Evolutionary conservation across 2,797 vertebrate species (phyloP).

Genomic region (Orientallactaga sibirica): DNA sequence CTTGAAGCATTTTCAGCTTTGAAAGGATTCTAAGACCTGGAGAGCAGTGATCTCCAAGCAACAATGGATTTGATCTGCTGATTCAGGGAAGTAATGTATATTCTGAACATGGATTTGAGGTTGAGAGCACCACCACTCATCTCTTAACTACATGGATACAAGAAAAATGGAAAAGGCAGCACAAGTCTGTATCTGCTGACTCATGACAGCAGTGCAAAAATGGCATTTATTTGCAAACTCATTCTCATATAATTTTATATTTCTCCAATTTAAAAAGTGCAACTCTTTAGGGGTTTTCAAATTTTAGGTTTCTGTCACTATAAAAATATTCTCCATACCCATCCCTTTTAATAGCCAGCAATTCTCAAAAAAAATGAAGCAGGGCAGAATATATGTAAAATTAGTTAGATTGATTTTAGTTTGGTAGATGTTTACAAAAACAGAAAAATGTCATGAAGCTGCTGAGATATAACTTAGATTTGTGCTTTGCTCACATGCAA

Average conservation of each 20-base stretch:
- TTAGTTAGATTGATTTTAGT: neutral
- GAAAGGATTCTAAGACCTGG: neutral
- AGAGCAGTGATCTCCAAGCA: neutral
- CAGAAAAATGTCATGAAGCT: neutral
- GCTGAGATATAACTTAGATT: neutral
- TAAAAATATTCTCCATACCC: neutral
- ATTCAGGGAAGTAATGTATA: neutral
- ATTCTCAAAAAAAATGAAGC: neutral
- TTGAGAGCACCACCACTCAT: neutral
- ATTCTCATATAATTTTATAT: slow-evolving; percentile 24
- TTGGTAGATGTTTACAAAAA: neutral
- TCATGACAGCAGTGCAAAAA: neutral
- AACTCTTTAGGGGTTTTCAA: neutral
- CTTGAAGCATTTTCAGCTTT: slow-evolving; percentile 14
- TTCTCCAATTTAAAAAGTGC: slow-evolving; percentile 24
- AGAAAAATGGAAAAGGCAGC: neutral
- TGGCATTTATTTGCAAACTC: slow-evolving; percentile 39
- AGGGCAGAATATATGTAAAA: neutral
- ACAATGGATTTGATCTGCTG: neutral
- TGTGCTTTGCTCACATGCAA: neutral
- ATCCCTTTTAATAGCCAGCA: neutral
- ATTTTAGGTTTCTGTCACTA: neutral
- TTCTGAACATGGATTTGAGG: neutral
- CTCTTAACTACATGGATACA: neutral
- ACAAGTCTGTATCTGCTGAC: neutral